Percentiles rank a stretch among this genome's conserved stretches.
Conservation (phyloP, 2,113 vertebrate species). For the Pseudorectes ferrugineus region DNA sequence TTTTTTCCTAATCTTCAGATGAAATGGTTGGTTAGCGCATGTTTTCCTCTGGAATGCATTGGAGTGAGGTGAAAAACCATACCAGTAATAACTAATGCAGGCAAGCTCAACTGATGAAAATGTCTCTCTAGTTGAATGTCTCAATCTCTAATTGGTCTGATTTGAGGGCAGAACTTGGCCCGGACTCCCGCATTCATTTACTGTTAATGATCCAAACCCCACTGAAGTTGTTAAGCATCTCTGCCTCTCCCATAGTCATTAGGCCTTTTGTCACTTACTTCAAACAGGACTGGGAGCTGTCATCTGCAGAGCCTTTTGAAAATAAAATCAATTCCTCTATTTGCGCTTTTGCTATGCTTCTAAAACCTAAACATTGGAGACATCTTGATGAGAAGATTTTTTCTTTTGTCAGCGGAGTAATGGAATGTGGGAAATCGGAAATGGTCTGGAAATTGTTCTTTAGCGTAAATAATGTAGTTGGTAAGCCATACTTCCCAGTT, state of each 20-base stretch:
- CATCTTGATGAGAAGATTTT: background rate
- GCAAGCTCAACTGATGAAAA: background rate
- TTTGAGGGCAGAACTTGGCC: conserved; percentile 7
- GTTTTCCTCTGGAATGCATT: background rate
- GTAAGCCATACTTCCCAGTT: background rate
- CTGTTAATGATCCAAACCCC: background rate
- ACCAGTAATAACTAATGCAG: background rate
- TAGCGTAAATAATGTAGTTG: background rate
- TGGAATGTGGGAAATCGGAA: background rate
- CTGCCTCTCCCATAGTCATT: background rate
- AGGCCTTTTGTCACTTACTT: background rate
- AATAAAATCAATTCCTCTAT: background rate
- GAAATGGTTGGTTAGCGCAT: background rate
- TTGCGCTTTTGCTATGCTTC: background rate
- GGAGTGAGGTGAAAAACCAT: background rate
- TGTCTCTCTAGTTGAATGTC: background rate
- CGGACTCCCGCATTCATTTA: background rate
- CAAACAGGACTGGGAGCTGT: background rate
- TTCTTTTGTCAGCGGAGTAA: background rate
- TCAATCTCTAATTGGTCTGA: background rate
- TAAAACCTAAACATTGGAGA: background rate
- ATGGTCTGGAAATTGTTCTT: background rate
- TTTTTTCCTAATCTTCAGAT: background rate
- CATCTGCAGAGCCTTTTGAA: background rate
- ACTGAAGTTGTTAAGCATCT: background rate